Evolutionary conservation across 2,888 invertebrate species (phyloP).

Genomic region (Mimas tiliae): DNA sequence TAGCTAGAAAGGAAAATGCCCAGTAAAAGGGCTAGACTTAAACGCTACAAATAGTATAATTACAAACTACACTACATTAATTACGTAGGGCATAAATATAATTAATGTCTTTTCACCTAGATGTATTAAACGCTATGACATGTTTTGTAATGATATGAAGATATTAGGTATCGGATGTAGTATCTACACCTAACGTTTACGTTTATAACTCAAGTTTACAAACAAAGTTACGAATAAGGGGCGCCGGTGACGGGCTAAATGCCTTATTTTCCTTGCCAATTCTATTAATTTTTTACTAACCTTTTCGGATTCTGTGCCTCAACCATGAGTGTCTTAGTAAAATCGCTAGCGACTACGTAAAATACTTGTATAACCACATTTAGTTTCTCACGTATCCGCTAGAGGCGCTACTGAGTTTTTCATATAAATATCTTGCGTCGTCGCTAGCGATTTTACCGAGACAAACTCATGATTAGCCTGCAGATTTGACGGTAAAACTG

Average conservation of each 20-base stretch:
- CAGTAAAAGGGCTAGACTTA: conserved; percentile 68
- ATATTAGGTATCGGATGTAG: conserved; percentile 20
- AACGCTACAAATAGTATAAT: conserved; percentile 56
- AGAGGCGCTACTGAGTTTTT: too few relatives aligned
- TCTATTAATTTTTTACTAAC: background rate
- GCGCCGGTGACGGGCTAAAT: conserved; percentile 1
- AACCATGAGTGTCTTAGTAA: too few relatives aligned
- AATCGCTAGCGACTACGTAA: too few relatives aligned
- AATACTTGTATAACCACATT: too few relatives aligned
- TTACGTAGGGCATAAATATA: conserved; percentile 63
- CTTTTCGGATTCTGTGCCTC: too few relatives aligned
- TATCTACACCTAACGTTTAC: conserved; percentile 18
- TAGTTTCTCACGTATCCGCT: too few relatives aligned
- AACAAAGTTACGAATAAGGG: conserved; percentile 32
- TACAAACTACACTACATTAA: conserved; percentile 64
- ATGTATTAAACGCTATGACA: conserved; percentile 78
- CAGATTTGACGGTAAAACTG: background rate
- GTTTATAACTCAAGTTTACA: conserved; percentile 20
- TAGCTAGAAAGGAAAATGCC: conserved; percentile 44
- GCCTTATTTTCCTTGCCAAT: background rate
- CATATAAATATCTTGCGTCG: too few relatives aligned
- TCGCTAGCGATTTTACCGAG: too few relatives aligned
- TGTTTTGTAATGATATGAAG: conserved; percentile 80
- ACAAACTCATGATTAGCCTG: too few relatives aligned
- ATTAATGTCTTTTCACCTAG: conserved; percentile 67